Base-by-base conservation (phyloP, 2,113 vertebrate genomes). In the Myotis davidii region DNA sequence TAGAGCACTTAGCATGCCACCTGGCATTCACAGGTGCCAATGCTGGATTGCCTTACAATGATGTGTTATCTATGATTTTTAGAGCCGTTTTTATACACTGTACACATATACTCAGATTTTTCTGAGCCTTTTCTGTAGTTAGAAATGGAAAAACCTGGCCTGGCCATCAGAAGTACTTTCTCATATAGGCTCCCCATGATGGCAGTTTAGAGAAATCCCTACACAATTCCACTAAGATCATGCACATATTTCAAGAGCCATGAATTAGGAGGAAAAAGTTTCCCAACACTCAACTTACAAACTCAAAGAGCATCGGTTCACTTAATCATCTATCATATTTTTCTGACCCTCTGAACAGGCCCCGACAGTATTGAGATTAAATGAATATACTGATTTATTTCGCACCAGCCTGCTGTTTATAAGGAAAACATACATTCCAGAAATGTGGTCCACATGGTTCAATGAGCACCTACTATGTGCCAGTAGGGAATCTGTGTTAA, bases 291-390 rank as follows among this genome's bases (percentile, higher is more conserved):
- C 69, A 82, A 2, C 67, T 78, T 94, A 72, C 74, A 91, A 86
- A 93, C 56, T 87, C 29, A 56, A 72, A 95, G 84, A 7, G 50
- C 84, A 94, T 96, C 93, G 96, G 78, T 85, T 93, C 76, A 64
- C 56, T 48, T 65, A 72, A 95, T 82, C 56, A 78, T 77, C 84
- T 39, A 6, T 64, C 85, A 74, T 52, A 61, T 54, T 82, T 65
- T 67, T 85, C 54, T 67, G 78, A 79, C 20, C 61, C 56, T 85
- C 25, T 17, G 3, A 70, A 70, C 6, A 85, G 90, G 12, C 16
- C 73, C 50, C 23, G 56, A 69, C 1, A 61, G 42, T 90, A 81
- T 88, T 96, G 94, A 90, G 52, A 86, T 76, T 18, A 93, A 79
- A 72, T 42, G 25, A 85, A 50, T n/a, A 34, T 65, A 76, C n/a